Evolutionary conservation across 2,113 vertebrate genomes (phyloP), one percentile per base, ranked within the genome.

Genomic region (Melierax canorus): DNA sequence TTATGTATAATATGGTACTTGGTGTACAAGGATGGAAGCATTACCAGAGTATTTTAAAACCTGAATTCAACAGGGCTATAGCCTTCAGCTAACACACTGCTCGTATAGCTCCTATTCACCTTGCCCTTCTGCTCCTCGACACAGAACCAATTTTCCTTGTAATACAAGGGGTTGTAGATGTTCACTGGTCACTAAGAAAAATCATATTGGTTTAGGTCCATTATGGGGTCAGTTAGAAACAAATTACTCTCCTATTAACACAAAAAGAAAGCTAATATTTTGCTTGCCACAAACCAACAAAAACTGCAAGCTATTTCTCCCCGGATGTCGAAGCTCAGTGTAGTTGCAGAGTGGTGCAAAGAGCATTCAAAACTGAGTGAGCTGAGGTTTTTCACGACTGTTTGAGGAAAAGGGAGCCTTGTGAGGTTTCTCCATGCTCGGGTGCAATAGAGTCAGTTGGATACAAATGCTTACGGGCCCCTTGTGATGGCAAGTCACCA

Each of bases 401-500:
- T 38, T 30, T 21, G 41, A 79, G 71, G 64, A 48, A 72, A 39
- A 88, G 14, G 29, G 34, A 64, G 15, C 16, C 60, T 45, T 56
- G 48, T 23, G 59, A 80, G 51, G 55, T 72, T 84, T 68, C 53
- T 72, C 66, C 62, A 53, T 0, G 1, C 50, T 53, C 0, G 0
- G 32, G 12, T 60, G 32, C 30, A 63, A 51, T 3, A 46, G 41
- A 73, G 38, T 12, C 15, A 11, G 19, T 0, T 26, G 34, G 30
- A 41, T 62, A 69, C 1, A 2, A 81, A 45, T 0, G 4, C 34
- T 63, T 19, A 67, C 0, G 7, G 27, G 53, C 3, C 5, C 23
- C 48, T 24, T 72, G 60, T 27, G 64, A 79, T 63, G 55, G 48
- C 4, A 2, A 73, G 20, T 62, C 74, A 82, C 64, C 43, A 51